These are phyloP conservation scores for Pseudomyrmex cubaensis DNA, from an alignment of 1,140 invertebrate species.

Conservation along the genomic window DNA sequence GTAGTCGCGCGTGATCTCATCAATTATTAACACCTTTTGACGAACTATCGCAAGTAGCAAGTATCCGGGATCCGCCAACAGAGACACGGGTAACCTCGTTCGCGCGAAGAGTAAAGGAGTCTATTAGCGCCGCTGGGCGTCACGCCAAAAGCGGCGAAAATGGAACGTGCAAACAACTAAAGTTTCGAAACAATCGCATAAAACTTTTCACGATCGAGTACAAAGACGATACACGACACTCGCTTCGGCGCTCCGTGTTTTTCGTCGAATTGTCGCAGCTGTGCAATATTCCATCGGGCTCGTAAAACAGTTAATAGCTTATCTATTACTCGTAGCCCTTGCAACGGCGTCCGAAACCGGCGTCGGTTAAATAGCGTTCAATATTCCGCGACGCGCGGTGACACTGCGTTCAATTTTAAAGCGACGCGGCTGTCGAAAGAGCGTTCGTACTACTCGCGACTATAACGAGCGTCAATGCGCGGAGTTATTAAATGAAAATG, in stretches of 20 bases:
- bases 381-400: not conserved
- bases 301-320: slow-evolving; percentile 8
- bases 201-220: slow-evolving; percentile 42
- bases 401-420: slow-evolving; percentile 1
- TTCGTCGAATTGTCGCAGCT: not conserved
- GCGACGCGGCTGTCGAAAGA: not conserved
- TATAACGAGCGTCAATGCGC: not conserved
- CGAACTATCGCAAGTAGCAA: not conserved
- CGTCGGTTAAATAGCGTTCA: not conserved
- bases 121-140: slow-evolving; percentile 15
- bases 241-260: not conserved
- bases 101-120: not conserved
- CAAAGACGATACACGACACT: slow-evolving; percentile 6
- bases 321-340: not conserved
- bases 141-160: not conserved
- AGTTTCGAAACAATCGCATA: slow-evolving; percentile 33
- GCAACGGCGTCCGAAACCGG: not conserved
- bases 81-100: not conserved
- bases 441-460: not conserved
- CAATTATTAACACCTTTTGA: slow-evolving; percentile 16
- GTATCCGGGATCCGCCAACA: not conserved
- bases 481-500: slow-evolving; percentile 18
- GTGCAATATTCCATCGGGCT: not conserved
- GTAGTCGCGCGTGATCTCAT: not conserved
- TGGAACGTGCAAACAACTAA: slow-evolving; percentile 23